Evolutionary conservation across 2,113 vertebrate species (phyloP), one percentile per base, ranked within the genome.

Genomic region (Phocoena sinus): DNA sequence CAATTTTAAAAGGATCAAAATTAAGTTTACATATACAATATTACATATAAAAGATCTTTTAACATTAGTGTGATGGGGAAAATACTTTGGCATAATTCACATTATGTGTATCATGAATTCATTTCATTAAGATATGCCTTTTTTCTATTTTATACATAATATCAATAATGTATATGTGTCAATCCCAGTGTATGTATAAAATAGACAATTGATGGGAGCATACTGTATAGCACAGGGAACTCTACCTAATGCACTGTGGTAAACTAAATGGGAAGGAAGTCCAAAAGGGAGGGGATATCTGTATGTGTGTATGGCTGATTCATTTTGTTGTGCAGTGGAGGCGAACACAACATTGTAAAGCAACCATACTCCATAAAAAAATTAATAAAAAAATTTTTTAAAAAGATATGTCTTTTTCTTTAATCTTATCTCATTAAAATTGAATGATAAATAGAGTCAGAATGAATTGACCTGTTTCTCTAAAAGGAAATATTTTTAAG

Each of bases 1-100:
- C 44, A 98, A 98, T 33, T 53, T 71, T 28, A 97, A 97, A 98
- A 68, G 73, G 33, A 36, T 10, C 56, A 85, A 56, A 86, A 74
- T 70, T 89, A 80, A 85, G 23, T 47, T 89, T 41, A 68, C 2
- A 23, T 21, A 74, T 21, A 18, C 1, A 26, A 3, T 21, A 53
- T 33, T 28, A 53, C 1, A 71, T 21, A 65, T 4, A 38, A 17
- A 36, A 74, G 21, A 65, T 7, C 25, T 84, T 86, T 36, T 25
- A 71, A 88, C 36, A 74, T 33, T 28, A 70, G 50, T 41, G 25
- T 89, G 38, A 95, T 12, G 17, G 5, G 26, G 14, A 92, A 84
- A 86, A 26, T 31, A 41, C 44, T 70, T 63, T 36, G 10, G 26
- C 21, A 53, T 81, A 79, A 76, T 73, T 47, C 41, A 84, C 5